Conservation (phyloP, 2,888 invertebrate species). For the Thymelicus acteon region DNA sequence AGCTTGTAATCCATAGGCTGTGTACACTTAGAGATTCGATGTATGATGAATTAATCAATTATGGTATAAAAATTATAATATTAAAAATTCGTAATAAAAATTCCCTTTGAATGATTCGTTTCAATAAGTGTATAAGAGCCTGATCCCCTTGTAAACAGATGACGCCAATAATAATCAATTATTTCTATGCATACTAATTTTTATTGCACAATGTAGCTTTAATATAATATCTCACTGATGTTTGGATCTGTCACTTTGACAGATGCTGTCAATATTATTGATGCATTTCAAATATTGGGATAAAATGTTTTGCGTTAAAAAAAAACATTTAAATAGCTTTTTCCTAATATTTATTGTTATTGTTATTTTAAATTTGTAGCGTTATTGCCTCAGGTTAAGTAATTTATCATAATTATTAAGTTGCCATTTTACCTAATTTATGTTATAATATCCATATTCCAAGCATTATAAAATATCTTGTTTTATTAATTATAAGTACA, state of each 20-base stretch:
- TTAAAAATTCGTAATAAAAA: constrained; percentile 28
- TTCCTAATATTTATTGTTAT: no score
- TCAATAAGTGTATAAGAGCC: constrained; percentile 48
- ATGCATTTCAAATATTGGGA: background rate
- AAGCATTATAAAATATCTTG: no score
- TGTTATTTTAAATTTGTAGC: no score
- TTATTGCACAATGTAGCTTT: constrained; percentile 31
- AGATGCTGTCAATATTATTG: constrained; percentile 12
- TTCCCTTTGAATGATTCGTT: constrained; percentile 31
- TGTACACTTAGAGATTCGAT: constrained; percentile 47
- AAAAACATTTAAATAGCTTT: background rate
- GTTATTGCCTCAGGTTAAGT: no score
- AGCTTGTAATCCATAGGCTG: constrained; percentile 49
- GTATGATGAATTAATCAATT: constrained; percentile 38
- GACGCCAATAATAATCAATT: constrained; percentile 18
- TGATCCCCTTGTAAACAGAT: constrained; percentile 33
- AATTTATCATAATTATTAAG: no score
- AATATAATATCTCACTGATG: constrained; percentile 17
- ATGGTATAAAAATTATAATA: constrained; percentile 29
- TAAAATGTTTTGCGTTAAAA: background rate
- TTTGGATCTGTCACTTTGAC: constrained; percentile 8
- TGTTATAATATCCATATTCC: no score
- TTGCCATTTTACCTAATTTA: no score
- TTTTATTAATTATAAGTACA: no score
- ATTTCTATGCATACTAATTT: constrained; percentile 27